These are phyloP conservation scores for Noturus placidus DNA, from an alignment of 2,113 vertebrate genomes.

Conservation along the genomic window DNA sequence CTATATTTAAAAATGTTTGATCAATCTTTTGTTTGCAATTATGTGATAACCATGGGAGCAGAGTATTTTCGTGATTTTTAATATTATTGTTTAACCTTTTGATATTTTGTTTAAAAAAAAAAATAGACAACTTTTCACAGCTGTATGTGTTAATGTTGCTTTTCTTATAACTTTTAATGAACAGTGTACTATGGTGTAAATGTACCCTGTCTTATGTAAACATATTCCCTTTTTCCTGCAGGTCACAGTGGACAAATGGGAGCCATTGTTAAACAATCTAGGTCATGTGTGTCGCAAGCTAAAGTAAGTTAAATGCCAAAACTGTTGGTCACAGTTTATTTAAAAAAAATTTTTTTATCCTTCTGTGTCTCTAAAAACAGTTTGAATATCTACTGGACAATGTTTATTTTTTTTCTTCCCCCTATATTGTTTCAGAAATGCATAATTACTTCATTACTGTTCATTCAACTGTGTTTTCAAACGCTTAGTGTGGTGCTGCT, in stretches of 20 bases:
- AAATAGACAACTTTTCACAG: no score
- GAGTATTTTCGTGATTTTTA: no score
- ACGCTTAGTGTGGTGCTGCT: background rate
- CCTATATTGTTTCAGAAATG: background rate
- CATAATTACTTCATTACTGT: conserved; percentile 18
- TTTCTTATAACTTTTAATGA: background rate
- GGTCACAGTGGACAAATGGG: conserved; percentile 99
- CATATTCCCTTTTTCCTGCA: conserved; percentile 54
- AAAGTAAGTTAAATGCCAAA: conserved; percentile 78
- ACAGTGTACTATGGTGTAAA: background rate
- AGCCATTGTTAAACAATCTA: conserved; percentile 94
- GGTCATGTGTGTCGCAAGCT: conserved; percentile 97
- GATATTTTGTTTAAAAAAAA: no score
- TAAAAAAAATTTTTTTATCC: background rate
- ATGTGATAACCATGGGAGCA: no score
- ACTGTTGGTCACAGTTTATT: background rate
- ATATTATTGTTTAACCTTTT: no score
- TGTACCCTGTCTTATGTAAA: background rate
- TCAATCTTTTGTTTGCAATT: no score
- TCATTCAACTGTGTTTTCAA: conserved; percentile 7
- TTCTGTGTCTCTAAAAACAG: background rate
- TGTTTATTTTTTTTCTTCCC: background rate
- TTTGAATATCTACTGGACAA: background rate
- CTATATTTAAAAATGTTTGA: no score
- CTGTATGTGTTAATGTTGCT: background rate